Conservation (phyloP, 2,113 vertebrate genomes). For the Bos taurus region ARS-UCD2.0 NC_037331.1:19771501-19772000, state of each 20-base stretch:
- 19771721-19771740: not conserved
- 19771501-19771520: not conserved
- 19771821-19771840: not conserved
- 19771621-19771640: not conserved
- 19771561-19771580: not conserved
- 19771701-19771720: not conserved
- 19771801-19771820: not conserved
- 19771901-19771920: not conserved
- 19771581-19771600: not conserved
- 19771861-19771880: not conserved
- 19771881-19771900: not conserved
- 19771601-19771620: not conserved
- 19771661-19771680: conserved; percentile 6
- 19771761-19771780: not conserved
- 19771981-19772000: not conserved
- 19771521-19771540: not conserved
- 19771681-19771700: not conserved
- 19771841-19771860: not conserved
- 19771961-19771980: not conserved
- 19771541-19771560: not conserved
- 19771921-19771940: not conserved
- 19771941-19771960: not conserved
- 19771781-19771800: conserved; percentile 15
- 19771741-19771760: not conserved
- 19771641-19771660: not conserved